Conservation (phyloP, 2,113 vertebrate species). For the Sciurus niger region DNA sequence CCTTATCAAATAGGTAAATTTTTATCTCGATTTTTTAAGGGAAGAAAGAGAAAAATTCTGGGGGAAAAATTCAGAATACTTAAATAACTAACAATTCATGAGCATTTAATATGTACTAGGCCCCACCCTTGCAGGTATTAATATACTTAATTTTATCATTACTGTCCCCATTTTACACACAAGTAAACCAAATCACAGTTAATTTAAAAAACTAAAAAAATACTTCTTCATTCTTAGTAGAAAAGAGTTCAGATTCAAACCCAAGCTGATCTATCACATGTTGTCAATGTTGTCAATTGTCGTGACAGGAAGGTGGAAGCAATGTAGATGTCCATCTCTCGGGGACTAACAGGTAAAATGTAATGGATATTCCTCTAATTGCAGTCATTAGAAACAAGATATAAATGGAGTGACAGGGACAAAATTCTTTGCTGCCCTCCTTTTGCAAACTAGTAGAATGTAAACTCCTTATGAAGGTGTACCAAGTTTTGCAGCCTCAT, state of each 20-base stretch:
- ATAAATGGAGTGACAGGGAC: background rate
- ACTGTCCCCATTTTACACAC: background rate
- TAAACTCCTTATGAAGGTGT: background rate
- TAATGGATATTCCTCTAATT: background rate
- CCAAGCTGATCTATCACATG: background rate
- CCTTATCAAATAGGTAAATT: background rate
- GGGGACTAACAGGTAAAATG: background rate
- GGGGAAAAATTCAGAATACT: background rate
- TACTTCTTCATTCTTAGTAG: too few species aligned
- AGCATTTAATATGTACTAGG: background rate
- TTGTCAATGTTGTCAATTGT: background rate
- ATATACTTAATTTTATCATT: background rate
- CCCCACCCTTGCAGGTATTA: background rate
- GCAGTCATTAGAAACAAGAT: background rate
- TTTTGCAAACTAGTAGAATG: background rate
- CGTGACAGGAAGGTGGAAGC: background rate
- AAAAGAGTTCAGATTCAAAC: background rate
- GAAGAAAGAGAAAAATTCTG: background rate
- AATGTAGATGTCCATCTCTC: background rate
- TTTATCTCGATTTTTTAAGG: slow-evolving; percentile 20
- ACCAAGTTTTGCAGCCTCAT: background rate
- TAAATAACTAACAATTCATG: slow-evolving; percentile 29
- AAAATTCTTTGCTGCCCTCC: background rate
- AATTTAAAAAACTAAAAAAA: background rate
- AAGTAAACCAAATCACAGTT: slow-evolving; percentile 29